phyloP scores from a whole-genome alignment of 2,113 vertebrate species.

The Chloropsis cyanopogon region DNA sequence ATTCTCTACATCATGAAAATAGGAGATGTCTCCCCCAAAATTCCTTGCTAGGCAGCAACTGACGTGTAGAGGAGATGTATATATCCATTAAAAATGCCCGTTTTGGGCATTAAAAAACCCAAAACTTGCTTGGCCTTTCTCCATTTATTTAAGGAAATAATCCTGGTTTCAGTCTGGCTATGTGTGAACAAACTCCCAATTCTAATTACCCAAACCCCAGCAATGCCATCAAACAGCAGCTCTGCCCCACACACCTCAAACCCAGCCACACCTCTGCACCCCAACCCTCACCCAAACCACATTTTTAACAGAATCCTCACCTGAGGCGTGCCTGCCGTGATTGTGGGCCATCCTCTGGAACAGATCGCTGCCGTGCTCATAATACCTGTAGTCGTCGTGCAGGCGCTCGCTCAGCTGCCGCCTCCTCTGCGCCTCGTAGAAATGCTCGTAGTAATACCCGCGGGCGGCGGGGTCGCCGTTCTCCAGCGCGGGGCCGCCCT shows the following conservation, averaged over 20 bases:
- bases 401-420: constrained; percentile 79
- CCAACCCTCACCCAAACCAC: accelerated
- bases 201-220: not conserved
- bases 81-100: no score
- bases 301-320: constrained; percentile 49
- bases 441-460: constrained; percentile 84
- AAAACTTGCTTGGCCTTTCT: no score
- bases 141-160: not conserved
- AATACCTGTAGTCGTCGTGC: constrained; percentile 90
- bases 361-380: constrained; percentile 85
- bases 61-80: not conserved
- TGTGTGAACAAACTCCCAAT: accelerated
- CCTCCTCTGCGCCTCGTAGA: constrained; percentile 84
- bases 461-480: constrained; percentile 84
- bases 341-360: constrained; percentile 87
- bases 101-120: not conserved
- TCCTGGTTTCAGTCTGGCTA: not conserved
- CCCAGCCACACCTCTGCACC: not conserved
- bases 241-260: accelerated
- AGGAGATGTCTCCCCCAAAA: not conserved
- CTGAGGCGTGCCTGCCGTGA: constrained; percentile 84
- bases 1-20: not conserved
- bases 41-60: not conserved
- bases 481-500: constrained; percentile 79
- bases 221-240: not conserved